Conservation (phyloP, 2,888 invertebrate genomes). For the Idaea straminata region DNA sequence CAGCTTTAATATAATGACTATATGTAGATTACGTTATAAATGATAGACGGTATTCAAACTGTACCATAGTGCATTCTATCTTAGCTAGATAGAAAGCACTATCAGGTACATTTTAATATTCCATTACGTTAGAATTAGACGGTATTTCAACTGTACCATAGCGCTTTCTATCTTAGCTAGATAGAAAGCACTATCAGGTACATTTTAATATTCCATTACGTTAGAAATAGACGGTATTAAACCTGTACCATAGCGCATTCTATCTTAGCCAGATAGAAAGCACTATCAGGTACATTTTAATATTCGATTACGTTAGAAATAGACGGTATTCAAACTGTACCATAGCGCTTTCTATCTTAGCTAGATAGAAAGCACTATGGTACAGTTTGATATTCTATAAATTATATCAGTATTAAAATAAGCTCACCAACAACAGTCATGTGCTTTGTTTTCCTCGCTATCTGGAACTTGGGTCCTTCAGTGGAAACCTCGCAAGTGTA, state of each 20-base stretch:
- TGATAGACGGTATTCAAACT: conserved; percentile 7
- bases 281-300: no score
- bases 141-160: not conserved
- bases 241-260: not conserved
- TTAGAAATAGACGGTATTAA: not conserved
- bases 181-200: no score
- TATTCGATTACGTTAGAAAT: conserved; percentile 9
- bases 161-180: not conserved
- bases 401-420: conserved; percentile 2
- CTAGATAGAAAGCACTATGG: no score
- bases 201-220: conserved; percentile 7
- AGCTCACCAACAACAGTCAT: conserved; percentile 74
- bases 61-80: not conserved
- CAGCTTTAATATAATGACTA: conserved; percentile 24
- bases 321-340: not conserved
- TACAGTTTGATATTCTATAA: not conserved
- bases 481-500: conserved; percentile 73
- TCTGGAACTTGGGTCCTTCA: conserved; percentile 71
- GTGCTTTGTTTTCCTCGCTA: conserved; percentile 68
- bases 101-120: not conserved
- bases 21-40: conserved; percentile 10
- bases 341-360: not conserved
- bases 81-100: no score
- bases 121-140: conserved; percentile 9
- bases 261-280: not conserved